phyloP scores from a whole-genome alignment of 2,888 invertebrate species.

The Odontothrips loti region DNA sequence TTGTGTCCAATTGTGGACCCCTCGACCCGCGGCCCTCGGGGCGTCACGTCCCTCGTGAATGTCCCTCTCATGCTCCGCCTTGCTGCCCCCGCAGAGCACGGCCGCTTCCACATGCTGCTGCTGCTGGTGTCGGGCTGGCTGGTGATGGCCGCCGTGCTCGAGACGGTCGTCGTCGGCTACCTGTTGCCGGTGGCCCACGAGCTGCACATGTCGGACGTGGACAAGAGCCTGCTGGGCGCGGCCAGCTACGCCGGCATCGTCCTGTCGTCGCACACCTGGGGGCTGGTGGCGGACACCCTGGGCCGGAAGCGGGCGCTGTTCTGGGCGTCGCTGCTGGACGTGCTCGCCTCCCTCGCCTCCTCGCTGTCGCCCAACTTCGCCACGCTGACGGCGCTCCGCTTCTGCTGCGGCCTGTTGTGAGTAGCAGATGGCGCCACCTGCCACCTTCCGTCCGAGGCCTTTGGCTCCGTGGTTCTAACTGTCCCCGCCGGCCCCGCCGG shows the following conservation, averaged over 20 bases:
- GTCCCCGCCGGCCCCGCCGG: not conserved
- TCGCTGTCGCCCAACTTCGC: conserved; percentile 57
- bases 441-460: not conserved
- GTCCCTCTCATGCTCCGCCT: not conserved
- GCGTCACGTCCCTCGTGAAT: not conserved
- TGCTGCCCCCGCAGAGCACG: conserved; percentile 54
- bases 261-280: conserved; percentile 52
- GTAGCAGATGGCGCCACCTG: conserved; percentile 33
- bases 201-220: conserved; percentile 57
- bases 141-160: conserved; percentile 59
- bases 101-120: conserved; percentile 61
- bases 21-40: no score
- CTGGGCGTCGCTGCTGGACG: conserved; percentile 50
- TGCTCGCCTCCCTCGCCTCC: conserved; percentile 53
- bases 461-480: not conserved
- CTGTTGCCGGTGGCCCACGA: conserved; percentile 68
- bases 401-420: conserved; percentile 57
- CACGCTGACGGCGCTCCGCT: conserved; percentile 56
- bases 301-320: conserved; percentile 61
- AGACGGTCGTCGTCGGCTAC: conserved; percentile 65
- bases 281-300: conserved; percentile 67
- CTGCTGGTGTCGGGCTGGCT: conserved; percentile 60
- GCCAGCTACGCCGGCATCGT: conserved; percentile 60
- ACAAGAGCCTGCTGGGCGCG: conserved; percentile 65
- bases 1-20: no score